These are phyloP conservation scores for Phoebastria nigripes DNA, from an alignment of 2,797 vertebrate species.

Conservation along the genomic window DNA sequence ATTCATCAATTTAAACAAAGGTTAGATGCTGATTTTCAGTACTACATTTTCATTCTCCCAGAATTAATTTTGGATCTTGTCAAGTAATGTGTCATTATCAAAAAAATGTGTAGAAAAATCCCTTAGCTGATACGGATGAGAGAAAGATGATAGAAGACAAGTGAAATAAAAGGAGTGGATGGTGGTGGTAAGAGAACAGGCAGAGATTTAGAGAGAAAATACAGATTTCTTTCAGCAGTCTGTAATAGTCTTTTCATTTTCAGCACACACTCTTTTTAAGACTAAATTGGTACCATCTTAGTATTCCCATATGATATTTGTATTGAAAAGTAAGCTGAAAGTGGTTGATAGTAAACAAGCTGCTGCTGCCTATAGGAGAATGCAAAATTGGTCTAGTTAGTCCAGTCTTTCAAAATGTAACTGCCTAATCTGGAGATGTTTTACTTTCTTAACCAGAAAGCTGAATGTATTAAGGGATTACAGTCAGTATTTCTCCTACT, in stretches of 20 bases:
- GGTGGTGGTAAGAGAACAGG: not conserved
- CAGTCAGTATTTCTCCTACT: not conserved
- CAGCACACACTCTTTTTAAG: not conserved
- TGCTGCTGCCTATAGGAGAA: not conserved
- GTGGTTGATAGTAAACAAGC: not conserved
- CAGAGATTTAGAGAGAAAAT: not conserved
- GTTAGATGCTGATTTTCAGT: not conserved
- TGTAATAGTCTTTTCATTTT: not conserved
- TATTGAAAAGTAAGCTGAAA: not conserved
- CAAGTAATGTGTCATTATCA: not conserved
- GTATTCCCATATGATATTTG: not conserved
- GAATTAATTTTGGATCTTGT: not conserved
- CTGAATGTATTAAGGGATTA: not conserved
- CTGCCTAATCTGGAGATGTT: not conserved
- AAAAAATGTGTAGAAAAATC: not conserved
- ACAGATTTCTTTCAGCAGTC: not conserved
- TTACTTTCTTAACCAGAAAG: not conserved
- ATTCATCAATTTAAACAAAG: not conserved
- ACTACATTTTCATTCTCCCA: not conserved
- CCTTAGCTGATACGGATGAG: not conserved
- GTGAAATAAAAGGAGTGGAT: not conserved
- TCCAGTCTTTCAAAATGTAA: not conserved
- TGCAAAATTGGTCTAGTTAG: not conserved
- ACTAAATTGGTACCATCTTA: not conserved
- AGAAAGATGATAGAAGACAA: not conserved